Percentiles rank a stretch among this genome's conserved stretches.
Conservation (phyloP, 2,888 invertebrate genomes). For the Trichacis sp. region DNA sequence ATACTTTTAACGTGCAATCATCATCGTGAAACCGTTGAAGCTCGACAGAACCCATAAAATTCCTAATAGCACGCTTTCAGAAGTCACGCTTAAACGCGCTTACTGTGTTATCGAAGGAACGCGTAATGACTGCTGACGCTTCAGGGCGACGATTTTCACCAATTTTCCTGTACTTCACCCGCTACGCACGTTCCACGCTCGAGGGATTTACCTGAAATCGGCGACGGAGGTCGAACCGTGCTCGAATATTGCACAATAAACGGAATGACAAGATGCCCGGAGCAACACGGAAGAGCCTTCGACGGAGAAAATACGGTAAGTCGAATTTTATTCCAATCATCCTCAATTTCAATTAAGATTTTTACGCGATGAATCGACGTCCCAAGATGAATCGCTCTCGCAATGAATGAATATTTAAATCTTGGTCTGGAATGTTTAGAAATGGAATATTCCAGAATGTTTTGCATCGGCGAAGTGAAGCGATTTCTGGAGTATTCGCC, state of each 20-base stretch:
- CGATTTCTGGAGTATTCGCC: no score
- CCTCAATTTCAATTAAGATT: no score
- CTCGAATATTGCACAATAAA: conserved; percentile 20
- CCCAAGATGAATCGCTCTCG: no score
- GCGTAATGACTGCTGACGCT: conserved; percentile 16
- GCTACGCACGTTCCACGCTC: conserved; percentile 40
- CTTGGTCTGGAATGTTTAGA: no score
- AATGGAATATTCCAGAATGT: no score
- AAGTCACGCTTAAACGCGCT: conserved; percentile 15
- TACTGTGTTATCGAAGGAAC: conserved; percentile 19
- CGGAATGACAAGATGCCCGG: no score
- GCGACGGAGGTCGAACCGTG: conserved; percentile 30
- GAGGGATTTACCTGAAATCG: conserved; percentile 17
- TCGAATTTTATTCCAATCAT: no score
- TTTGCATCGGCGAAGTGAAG: no score
- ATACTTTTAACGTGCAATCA: conserved; percentile 9
- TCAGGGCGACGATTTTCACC: conserved; percentile 31
- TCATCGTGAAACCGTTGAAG: conserved; percentile 10
- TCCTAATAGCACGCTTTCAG: conserved; percentile 18
- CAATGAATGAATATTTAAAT: no score
- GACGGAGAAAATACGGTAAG: no score
- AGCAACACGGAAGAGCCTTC: conserved; percentile 20
- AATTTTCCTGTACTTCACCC: conserved; percentile 34
- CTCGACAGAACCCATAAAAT: conserved; percentile 15
- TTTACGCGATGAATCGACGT: no score